Evolutionary conservation across 2,113 vertebrate genomes (phyloP), one percentile per base, ranked within the genome.

Genomic region (Rhinogobius similis): DNA sequence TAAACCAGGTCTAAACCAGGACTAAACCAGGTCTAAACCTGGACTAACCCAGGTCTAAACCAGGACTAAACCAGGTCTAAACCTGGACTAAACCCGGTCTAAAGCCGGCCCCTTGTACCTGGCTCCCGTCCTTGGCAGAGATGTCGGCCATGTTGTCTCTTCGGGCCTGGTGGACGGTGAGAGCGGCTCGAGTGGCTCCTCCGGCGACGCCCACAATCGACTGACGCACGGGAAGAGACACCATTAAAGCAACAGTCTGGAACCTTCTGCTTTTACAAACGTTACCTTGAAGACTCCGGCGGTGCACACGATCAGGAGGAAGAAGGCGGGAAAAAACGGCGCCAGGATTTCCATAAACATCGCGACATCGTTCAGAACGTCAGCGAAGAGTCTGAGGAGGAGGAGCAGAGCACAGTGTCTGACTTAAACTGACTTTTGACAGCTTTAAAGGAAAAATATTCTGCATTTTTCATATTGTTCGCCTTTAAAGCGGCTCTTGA

Each of bases 81-180:
- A 41, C 9, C 39, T 11, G 39, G 39, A 11, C 39, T 12, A 41
- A 41, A 39, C 9, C 39, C 7, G 39, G 39, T 1, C 39, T 41
- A 2, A 39, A 39, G 8, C 9, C 3, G 32, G 32, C 3, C 32
- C 8, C 32, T 36, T 36, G 23, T 58, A 97, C 96, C 95, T 97
- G 96, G 84, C 96, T 97, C 63, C 95, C 93, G 1, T 97, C 96
- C 87, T 97, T 97, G 72, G 95, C 95, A 3, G 96, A 94, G 50
- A 97, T 94, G 13, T 97, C 96, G 0, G 95, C 96, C 96, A 96
- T 95, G 90, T 97, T 97, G 93, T 96, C 95, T 69, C 95, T 92
- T 29, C 94, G 93, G 65, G 96, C 96, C 87, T 97, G 96, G 79
- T 97, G 96, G 70, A 96, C 85, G 1, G 96, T 96, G 46, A 97